These are phyloP conservation scores for Desoria tigrina DNA, from an alignment of 2,888 invertebrate genomes.

Conservation along the genomic window DNA sequence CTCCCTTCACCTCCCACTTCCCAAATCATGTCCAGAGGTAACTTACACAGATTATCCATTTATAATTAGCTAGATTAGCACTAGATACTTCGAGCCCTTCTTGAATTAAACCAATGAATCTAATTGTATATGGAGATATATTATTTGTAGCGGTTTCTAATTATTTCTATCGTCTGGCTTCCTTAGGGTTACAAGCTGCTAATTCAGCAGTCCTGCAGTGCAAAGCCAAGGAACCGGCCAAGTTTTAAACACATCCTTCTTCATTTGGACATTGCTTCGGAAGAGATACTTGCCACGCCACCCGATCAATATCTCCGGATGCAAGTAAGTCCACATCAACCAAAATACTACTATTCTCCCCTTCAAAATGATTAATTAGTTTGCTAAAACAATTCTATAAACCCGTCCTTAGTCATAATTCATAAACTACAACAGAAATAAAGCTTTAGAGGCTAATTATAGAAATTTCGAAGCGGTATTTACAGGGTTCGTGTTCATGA, in stretches of 20 bases:
- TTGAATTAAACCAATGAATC: slow-evolving; percentile 2
- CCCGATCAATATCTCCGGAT: slow-evolving; percentile 75
- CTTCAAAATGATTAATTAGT: too few species aligned
- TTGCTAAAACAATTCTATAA: too few species aligned
- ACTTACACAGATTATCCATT: too few species aligned
- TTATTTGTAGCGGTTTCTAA: too few species aligned
- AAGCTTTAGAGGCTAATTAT: too few species aligned
- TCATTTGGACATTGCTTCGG: slow-evolving; percentile 52
- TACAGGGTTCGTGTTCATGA: too few species aligned
- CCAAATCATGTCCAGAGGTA: slow-evolving; percentile 77
- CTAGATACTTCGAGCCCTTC: background rate
- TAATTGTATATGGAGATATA: background rate
- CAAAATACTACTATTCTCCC: too few species aligned
- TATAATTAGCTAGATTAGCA: too few species aligned
- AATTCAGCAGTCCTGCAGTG: slow-evolving; percentile 88
- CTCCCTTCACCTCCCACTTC: slow-evolving; percentile 87
- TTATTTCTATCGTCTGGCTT: too few species aligned
- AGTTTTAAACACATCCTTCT: slow-evolving; percentile 89
- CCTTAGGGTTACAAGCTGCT: slow-evolving; percentile 73
- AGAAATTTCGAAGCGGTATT: too few species aligned
- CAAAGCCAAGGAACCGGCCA: slow-evolving; percentile 84
- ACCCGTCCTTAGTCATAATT: too few species aligned
- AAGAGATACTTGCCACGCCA: slow-evolving; percentile 61
- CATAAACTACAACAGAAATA: too few species aligned
- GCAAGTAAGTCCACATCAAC: slow-evolving; percentile 68